Evolutionary conservation across 2,797 vertebrate species (phyloP).

Genomic region (Pangasius djambal): DNA sequence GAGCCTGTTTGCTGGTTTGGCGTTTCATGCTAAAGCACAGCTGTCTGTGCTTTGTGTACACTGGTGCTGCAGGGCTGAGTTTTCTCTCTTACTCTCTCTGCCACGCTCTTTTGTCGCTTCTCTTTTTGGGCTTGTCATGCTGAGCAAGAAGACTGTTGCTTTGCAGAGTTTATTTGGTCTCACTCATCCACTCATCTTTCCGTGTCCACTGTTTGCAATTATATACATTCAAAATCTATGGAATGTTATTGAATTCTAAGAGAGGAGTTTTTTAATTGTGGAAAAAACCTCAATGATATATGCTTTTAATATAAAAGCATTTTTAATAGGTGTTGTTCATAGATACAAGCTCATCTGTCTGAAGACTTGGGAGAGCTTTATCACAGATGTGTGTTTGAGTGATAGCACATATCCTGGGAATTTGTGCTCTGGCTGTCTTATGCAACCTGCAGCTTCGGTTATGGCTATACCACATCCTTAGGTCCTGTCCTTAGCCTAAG

Average conservation of each 20-base stretch:
- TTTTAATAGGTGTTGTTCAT: not conserved
- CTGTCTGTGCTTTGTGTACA: slow-evolving; percentile 45
- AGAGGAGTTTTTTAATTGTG: not conserved
- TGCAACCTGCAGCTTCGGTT: slow-evolving; percentile 37
- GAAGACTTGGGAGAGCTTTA: not conserved
- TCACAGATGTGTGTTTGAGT: slow-evolving; percentile 44
- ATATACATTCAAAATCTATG: not conserved
- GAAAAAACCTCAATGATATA: not conserved
- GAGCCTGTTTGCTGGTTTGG: slow-evolving; percentile 40
- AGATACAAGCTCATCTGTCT: not conserved
- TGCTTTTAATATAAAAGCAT: too few relatives aligned
- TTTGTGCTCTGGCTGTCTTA: slow-evolving; percentile 8
- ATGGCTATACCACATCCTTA: not conserved
- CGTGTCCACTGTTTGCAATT: not conserved
- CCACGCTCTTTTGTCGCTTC: not conserved
- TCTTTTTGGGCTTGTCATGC: slow-evolving; percentile 41
- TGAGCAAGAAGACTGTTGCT: slow-evolving; percentile 28
- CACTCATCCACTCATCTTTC: slow-evolving; percentile 45
- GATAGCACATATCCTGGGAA: slow-evolving; percentile 15
- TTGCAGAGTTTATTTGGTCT: slow-evolving; percentile 32
- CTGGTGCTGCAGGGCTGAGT: slow-evolving; percentile 67
- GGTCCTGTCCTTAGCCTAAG: not conserved
- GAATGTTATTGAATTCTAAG: not conserved
- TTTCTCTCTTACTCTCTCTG: slow-evolving; percentile 10
- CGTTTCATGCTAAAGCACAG: slow-evolving; percentile 33